phyloP scores from a whole-genome alignment of 2,888 invertebrate genomes.

The Chymomyza procnemis region DNA sequence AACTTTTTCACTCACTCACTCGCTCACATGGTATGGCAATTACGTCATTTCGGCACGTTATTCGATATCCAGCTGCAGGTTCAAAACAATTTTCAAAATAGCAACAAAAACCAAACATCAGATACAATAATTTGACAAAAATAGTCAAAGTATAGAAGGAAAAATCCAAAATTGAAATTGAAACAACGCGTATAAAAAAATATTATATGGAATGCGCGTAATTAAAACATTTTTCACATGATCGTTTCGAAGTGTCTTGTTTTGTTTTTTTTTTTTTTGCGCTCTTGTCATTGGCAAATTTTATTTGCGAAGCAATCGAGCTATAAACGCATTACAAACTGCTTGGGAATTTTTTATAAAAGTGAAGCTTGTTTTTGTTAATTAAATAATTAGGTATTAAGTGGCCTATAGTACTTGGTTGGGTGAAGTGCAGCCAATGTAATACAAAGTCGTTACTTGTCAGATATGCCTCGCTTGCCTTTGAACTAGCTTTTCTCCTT shows the following conservation, averaged over 20 bases:
- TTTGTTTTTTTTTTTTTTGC: not conserved
- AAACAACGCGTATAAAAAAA: conserved; percentile 22
- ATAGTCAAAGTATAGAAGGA: not conserved
- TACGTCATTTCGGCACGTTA: conserved; percentile 1
- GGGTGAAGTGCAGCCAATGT: no score
- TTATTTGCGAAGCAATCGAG: not conserved
- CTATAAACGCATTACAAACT: not conserved
- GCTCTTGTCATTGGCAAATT: not conserved
- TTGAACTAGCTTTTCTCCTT: no score
- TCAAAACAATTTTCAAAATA: not conserved
- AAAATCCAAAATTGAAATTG: conserved; percentile 7
- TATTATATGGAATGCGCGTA: conserved; percentile 43
- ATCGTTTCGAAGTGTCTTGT: conserved; percentile 43
- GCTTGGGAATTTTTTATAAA: not conserved
- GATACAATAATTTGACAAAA: not conserved
- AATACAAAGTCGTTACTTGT: no score
- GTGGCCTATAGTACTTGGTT: not conserved
- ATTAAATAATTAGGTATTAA: no score
- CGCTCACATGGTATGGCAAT: not conserved
- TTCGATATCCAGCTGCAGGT: not conserved
- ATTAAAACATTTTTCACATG: conserved; percentile 64
- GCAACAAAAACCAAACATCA: not conserved
- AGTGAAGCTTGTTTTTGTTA: no score
- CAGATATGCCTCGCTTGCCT: no score
- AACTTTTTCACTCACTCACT: not conserved